phyloP scores from a whole-genome alignment of 2,113 vertebrate genomes.

The Psilopogon haemacephalus region DNA sequence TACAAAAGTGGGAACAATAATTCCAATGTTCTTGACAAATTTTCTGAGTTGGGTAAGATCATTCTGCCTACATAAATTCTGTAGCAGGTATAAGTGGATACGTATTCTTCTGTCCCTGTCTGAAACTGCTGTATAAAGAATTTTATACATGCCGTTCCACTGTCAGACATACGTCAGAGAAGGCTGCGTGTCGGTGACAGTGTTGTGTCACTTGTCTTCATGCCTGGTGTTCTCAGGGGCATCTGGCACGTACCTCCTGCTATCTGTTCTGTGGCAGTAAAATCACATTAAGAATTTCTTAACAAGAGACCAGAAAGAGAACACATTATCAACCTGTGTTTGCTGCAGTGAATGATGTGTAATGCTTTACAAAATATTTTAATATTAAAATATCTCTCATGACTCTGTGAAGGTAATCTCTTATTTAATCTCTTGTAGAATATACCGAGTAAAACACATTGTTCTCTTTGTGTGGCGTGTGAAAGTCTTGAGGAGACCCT shows the following conservation, averaged over 20 bases:
- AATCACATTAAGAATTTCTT: background rate
- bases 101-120: background rate
- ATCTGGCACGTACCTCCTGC: background rate
- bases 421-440: background rate
- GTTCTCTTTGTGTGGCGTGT: background rate
- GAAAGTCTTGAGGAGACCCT: background rate
- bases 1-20: background rate
- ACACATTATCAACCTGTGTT: background rate
- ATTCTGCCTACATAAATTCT: slow-evolving; percentile 50
- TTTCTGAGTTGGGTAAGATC: slow-evolving; percentile 21
- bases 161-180: background rate
- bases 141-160: background rate
- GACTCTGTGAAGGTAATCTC: background rate
- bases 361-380: background rate
- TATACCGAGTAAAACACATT: background rate
- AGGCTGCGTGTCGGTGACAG: background rate
- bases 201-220: background rate
- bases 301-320: background rate
- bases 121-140: background rate
- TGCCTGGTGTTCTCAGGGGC: background rate
- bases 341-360: background rate
- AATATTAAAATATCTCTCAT: background rate
- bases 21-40: background rate
- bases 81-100: background rate
- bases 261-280: background rate